Evolutionary conservation across 2,113 vertebrate genomes (phyloP), one percentile per base, ranked within the genome.

Genomic region (Hyperoodon ampullatus): DNA sequence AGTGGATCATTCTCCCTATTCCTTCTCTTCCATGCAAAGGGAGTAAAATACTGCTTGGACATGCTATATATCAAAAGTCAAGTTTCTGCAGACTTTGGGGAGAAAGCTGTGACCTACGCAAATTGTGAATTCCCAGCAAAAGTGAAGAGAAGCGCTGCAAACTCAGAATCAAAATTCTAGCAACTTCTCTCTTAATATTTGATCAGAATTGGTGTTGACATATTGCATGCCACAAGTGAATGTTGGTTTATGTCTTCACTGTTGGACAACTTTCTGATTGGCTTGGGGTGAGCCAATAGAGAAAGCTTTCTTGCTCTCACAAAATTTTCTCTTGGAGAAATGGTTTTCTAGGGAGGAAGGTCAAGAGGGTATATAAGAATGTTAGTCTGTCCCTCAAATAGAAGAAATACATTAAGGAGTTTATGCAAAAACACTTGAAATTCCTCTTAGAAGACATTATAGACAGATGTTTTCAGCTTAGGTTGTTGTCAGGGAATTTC

Each of bases 331-430:
- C 53, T 83, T 53, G 42, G 39, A 78, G 24, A 92, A 93, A 75
- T 3, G 5, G 3, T 87, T 88, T 95, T 75, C 78, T 82, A 35
- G 4, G 12, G 9, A 81, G n/a, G n/a, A 42, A 30, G 35, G 7
- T 77, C 42, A 63, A 75, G 30, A 71, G 5, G 7, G 4, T 42
- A 65, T 39, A 65, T 70, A 87, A 90, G 8, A 83, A 85, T 50
- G 35, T 61, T 42, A 39, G 2, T 13, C 78, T 47, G 2, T 14
- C 78, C 65, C 42, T 93, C 30, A 82, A 74, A 24, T 82, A 47
- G 13, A 95, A 90, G 50, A 91, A 96, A 81, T 91, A 12, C 39
- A 86, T 82, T 13, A 82, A 82, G 18, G n/a, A 91, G 15, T 93
- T 68, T 61, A 42, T 93, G 35, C 2, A 50, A 94, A 97, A 94